A percentile compares a stretch with the other conserved stretches of the same genome.
These are phyloP conservation scores for Cremastinae sp. DNA, from an alignment of 2,888 invertebrate species.

Conservation along the genomic window DNA sequence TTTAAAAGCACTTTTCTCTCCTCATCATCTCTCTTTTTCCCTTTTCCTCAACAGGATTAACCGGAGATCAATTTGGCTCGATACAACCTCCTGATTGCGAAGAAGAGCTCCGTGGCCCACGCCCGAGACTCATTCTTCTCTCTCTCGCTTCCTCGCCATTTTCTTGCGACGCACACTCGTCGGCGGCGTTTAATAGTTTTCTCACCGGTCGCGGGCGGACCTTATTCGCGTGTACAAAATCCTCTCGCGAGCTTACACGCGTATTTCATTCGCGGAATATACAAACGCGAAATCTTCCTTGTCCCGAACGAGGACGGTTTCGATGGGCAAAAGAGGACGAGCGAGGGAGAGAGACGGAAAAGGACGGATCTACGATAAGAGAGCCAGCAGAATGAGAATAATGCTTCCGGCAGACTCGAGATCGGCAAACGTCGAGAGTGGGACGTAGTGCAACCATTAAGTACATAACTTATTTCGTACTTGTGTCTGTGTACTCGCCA, in stretches of 20 bases:
- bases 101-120: constrained; percentile 36
- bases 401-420: constrained; percentile 66
- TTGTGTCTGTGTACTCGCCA: neutral
- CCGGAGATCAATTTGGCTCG: constrained; percentile 55
- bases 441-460: constrained; percentile 58
- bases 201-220: constrained; percentile 32
- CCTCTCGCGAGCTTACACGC: neutral
- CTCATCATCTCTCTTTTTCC: constrained; percentile 24
- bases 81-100: constrained; percentile 51
- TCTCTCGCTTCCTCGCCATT: neutral
- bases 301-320: constrained; percentile 47
- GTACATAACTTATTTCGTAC: constrained; percentile 39
- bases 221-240: constrained; percentile 25
- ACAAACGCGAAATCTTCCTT: constrained; percentile 46
- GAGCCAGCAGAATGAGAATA: constrained; percentile 62
- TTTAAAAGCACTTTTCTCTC: constrained; percentile 2
- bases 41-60: constrained; percentile 40
- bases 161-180: constrained; percentile 30
- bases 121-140: constrained; percentile 33
- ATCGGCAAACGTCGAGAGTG: constrained; percentile 60
- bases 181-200: constrained; percentile 45
- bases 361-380: constrained; percentile 60
- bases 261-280: constrained; percentile 12
- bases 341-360: constrained; percentile 42
- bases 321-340: constrained; percentile 34